Base-by-base conservation (phyloP, 2,113 vertebrate species). In the Anhinga rufa region DNA sequence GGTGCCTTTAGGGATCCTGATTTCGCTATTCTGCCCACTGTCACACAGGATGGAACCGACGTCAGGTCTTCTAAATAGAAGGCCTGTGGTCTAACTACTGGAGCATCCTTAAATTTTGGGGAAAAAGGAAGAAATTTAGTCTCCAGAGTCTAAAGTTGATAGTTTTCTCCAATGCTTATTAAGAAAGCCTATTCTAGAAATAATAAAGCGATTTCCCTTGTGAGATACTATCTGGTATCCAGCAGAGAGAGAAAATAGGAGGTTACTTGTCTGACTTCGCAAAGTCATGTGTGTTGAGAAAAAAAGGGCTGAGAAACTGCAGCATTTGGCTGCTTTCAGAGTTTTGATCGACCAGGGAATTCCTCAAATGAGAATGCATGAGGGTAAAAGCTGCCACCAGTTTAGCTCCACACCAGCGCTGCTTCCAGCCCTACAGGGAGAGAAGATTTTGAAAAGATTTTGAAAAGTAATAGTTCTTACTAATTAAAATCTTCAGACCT, bases 161-260 rank as follows among this genome's bases (percentile, higher is more conserved):
- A 24, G 86, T 92, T 76, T 95, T 74, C 89, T 82, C 81, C 84
- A 93, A 65, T 7, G 22, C 31, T 91, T 91, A 88, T 92, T 96
- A 96, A 58, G 54, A 76, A 95, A 90, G 29, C 46, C 62, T 93
- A 54, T 36, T 89, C 54, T 80, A 93, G 94, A 95, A 91, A 92
- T 92, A 93, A 96, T 87, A 85, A 85, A 93, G 66, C 87, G 49
- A 95, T 96, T 97, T 95, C 94, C 91, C 89, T 58, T 58, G 91
- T 91, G 91, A 77, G 24, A 78, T 79, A 91, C 62, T 86, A 54
- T 38, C 82, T 80, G 8, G 7, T 79, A 93, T 85, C 95, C 86
- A 93, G 71, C 71, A 91, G 96, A 92, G 91, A 89, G 34, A 92
- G 86, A 92, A 90, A 97, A 85, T 76, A 95, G 86, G 70, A 92